Evolutionary conservation across 2,888 invertebrate species (phyloP).

Genomic region (Tetragonisca angustula): DNA sequence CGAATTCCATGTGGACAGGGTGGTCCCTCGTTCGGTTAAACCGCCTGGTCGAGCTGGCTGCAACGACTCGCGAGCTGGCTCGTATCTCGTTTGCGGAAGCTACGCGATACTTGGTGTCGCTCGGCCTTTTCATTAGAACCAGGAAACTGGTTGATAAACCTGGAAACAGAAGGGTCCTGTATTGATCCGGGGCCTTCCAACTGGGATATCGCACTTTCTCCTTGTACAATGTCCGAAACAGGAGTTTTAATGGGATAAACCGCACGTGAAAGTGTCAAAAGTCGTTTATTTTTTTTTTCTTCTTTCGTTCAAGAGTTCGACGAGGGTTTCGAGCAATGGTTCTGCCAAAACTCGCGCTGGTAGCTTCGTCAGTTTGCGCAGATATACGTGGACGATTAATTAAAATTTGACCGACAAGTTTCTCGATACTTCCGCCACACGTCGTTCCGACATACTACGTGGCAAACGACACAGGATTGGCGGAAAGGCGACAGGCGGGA

Average conservation of each 20-base stretch:
- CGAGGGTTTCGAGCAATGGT: too few relatives aligned
- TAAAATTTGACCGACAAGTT: too few relatives aligned
- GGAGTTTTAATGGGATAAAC: too few relatives aligned
- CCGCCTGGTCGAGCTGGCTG: conserved; percentile 42
- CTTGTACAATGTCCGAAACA: not conserved
- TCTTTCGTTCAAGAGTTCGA: too few relatives aligned
- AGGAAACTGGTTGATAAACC: conserved; percentile 58
- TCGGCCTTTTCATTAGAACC: conserved; percentile 60
- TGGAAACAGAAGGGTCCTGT: conserved; percentile 25
- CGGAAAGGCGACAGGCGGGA: not conserved
- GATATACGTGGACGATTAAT: too few relatives aligned
- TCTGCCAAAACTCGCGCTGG: too few relatives aligned
- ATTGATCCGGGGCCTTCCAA: conserved; percentile 16
- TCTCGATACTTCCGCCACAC: not conserved
- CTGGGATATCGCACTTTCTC: not conserved
- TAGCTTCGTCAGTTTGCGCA: too few relatives aligned
- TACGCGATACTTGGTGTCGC: conserved; percentile 58
- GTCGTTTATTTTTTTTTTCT: not conserved
- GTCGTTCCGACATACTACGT: too few relatives aligned
- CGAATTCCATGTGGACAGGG: conserved; percentile 54
- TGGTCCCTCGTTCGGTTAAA: conserved; percentile 52
- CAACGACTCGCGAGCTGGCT: conserved; percentile 32
- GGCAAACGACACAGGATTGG: too few relatives aligned
- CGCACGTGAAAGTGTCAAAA: not conserved
- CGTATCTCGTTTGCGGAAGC: conserved; percentile 70